A percentile compares a stretch with the other conserved stretches of the same genome.
Evolutionary conservation across 2,797 vertebrate genomes (phyloP).

Genomic region (Gymnopithys bicolor): DNA sequence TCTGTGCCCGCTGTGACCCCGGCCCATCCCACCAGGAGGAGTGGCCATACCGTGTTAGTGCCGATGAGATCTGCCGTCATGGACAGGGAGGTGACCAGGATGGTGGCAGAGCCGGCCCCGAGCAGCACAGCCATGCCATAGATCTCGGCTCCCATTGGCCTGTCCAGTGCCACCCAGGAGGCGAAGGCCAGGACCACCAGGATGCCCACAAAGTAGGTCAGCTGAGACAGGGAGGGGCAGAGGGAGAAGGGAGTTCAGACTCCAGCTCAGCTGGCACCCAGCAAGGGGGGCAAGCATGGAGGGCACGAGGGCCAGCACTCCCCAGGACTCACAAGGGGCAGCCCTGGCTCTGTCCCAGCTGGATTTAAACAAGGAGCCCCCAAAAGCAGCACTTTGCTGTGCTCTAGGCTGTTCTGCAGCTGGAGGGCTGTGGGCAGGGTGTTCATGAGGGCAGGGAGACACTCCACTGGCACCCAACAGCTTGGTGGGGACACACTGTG

Average conservation of each 20-base stretch:
- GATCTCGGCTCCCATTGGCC: conserved; percentile 75
- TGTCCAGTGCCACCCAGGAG: conserved; percentile 86
- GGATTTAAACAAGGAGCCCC: not conserved
- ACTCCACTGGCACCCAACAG: not conserved
- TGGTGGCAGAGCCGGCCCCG: conserved; percentile 87
- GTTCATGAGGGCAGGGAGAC: not conserved
- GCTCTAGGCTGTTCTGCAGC: not conserved
- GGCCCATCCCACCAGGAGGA: accelerated
- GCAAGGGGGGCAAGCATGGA: not conserved
- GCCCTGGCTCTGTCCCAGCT: not conserved
- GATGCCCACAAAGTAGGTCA: conserved; percentile 91
- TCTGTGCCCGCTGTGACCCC: not conserved
- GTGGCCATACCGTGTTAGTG: conserved; percentile 83
- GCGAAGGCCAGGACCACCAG: conserved; percentile 88
- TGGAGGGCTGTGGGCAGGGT: not conserved
- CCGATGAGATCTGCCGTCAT: conserved; percentile 96
- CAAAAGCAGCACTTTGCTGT: not conserved
- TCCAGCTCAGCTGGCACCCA: accelerated
- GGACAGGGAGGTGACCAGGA: conserved; percentile 92
- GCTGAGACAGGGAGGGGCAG: conserved; percentile 61
- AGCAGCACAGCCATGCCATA: conserved; percentile 86
- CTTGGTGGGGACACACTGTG: accelerated
- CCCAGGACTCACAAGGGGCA: accelerated
- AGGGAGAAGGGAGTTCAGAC: not conserved
- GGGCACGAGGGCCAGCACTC: accelerated